These are phyloP conservation scores for Aplysia californica DNA, from an alignment of 1,140 invertebrate species.

Conservation along the genomic window DNA sequence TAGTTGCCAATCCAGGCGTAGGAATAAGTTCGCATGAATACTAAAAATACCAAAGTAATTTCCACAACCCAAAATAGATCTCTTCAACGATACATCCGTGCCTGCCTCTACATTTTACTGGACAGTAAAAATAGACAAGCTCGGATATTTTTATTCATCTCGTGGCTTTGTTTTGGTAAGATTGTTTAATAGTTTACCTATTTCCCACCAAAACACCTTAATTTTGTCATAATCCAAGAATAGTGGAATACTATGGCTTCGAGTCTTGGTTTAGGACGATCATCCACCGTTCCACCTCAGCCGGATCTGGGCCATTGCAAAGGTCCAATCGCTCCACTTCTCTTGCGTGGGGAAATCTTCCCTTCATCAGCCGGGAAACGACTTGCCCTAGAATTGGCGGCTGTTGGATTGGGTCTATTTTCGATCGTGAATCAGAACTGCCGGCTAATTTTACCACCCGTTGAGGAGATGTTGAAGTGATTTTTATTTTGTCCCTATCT, in stretches of 20 bases:
- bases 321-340: background rate
- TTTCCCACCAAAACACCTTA: too few species aligned
- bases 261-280: too few species aligned
- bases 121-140: conserved; percentile 63
- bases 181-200: conserved; percentile 8
- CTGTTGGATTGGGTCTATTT: too few species aligned
- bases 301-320: conserved; percentile 12
- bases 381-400: background rate
- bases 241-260: too few species aligned
- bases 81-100: conserved; percentile 48
- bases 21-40: background rate
- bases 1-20: background rate
- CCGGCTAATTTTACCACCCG: too few species aligned
- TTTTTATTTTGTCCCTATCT: background rate
- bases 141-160: conserved; percentile 58
- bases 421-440: too few species aligned
- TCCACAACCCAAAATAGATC: conserved; percentile 63
- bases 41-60: conserved; percentile 42
- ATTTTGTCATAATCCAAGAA: too few species aligned
- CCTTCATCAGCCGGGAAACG: background rate
- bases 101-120: conserved; percentile 54
- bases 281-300: too few species aligned
- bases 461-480: too few species aligned
- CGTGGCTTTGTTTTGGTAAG: conserved; percentile 53
- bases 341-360: background rate